A percentile compares a stretch with the other conserved stretches of the same genome.
phyloP scores from a whole-genome alignment of 2,113 vertebrate genomes.

The Lota lota region DNA sequence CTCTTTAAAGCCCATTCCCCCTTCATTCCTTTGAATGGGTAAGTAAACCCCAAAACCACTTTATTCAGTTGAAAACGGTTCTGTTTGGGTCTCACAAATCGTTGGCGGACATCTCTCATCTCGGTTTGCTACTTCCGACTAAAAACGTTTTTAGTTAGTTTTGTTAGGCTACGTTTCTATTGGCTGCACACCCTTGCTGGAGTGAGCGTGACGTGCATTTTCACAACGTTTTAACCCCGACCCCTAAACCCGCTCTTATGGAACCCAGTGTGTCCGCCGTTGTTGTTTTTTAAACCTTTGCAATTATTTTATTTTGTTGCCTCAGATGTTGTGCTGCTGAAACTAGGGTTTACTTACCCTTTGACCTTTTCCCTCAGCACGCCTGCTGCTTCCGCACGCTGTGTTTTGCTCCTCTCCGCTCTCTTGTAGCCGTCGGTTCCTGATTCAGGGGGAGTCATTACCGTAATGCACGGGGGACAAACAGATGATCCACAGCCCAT shows the following conservation, averaged over 20 bases:
- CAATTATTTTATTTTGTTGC: not conserved
- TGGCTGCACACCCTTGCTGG: no score
- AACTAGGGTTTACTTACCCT: constrained; percentile 16
- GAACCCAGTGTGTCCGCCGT: not conserved
- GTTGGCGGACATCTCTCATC: no score
- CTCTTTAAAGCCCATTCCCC: constrained; percentile 55
- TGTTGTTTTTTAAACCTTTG: not conserved
- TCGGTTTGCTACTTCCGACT: no score
- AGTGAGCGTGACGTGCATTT: no score
- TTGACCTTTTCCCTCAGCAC: constrained; percentile 56
- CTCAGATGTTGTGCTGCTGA: no score
- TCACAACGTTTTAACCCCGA: no score
- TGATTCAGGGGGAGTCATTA: constrained; percentile 67
- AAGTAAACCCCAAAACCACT: not conserved
- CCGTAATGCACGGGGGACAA: constrained; percentile 63
- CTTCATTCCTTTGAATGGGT: constrained; percentile 22
- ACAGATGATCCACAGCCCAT: constrained; percentile 57
- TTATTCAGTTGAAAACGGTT: not conserved
- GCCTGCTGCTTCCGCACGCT: constrained; percentile 60
- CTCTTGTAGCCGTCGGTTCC: constrained; percentile 51
- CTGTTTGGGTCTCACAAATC: not conserved
- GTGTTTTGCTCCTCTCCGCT: constrained; percentile 22
- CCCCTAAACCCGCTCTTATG: no score
- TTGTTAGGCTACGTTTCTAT: no score
- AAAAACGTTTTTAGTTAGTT: no score